Conservation (phyloP, 35 echinoderm and acorn worm species). For the Acanthaster planci region DNA sequence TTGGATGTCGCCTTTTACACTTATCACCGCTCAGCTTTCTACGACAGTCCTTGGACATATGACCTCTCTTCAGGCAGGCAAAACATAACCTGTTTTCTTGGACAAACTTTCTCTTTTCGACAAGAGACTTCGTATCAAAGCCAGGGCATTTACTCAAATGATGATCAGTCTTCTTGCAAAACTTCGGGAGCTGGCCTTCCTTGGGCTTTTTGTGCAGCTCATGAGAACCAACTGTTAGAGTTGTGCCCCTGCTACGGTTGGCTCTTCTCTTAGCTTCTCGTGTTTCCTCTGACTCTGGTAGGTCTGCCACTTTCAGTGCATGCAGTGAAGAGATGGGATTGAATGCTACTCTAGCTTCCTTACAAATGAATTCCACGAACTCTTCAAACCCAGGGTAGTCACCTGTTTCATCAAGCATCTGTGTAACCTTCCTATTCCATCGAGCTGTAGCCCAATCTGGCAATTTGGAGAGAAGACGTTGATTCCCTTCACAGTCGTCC, state of each 20-base stretch:
- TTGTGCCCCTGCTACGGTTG: neutral
- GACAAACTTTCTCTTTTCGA: neutral
- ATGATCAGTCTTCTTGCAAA: neutral
- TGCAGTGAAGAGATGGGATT: neutral
- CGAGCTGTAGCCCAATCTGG: slow-evolving; percentile 20
- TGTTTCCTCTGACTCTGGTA: neutral
- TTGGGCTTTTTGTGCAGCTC: neutral
- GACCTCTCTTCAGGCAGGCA: neutral
- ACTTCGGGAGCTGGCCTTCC: neutral
- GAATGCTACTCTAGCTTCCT: too few relatives aligned
- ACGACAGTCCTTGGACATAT: too few relatives aligned
- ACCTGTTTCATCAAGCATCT: too few relatives aligned
- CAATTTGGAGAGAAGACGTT: too few relatives aligned
- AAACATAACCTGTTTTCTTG: neutral
- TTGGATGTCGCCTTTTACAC: too few relatives aligned
- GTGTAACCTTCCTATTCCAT: too few relatives aligned
- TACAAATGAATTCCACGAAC: too few relatives aligned
- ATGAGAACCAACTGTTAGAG: neutral
- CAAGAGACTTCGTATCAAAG: neutral
- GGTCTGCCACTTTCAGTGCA: neutral
- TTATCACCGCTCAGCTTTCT: too few relatives aligned
- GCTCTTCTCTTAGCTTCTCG: neutral
- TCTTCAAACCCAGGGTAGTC: too few relatives aligned
- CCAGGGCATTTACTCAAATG: neutral
- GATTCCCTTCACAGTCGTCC: too few relatives aligned